Base-by-base conservation (phyloP, 2,113 vertebrate species). In the Furnarius figulus region DNA sequence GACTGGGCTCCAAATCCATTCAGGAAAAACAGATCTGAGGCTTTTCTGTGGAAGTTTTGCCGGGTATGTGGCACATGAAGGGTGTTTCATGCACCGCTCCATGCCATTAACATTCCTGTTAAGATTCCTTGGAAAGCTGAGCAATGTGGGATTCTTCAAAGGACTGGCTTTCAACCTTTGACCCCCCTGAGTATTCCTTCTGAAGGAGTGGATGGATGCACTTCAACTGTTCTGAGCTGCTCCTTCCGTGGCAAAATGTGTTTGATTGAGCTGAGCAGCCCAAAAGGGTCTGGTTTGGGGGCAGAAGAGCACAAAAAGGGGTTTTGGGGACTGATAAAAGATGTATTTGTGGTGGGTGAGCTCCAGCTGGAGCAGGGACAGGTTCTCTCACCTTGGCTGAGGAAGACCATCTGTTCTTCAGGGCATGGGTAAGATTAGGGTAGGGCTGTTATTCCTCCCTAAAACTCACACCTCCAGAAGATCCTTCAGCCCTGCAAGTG, bases 91-190 rank as follows among this genome's bases (percentile, higher is more conserved):
- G 77, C 35, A 3, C 6, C 1, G 55, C 71, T 79, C 84, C 0
- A 0, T 19, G 47, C 85, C 70, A 93, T 97, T 96, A 92, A 95
- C 89, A 96, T 97, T 96, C 95, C 92, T 88, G 53, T 15, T 37
- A 10, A 66, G 65, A 72, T 70, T 94, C 82, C 79, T 89, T 52
- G 62, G 4, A 37, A 88, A 76, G 82, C 71, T 91, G 89, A 81
- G 73, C 85, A 76, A 1, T 31, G 8, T 76, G 46, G 77, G 86
- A 76, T 72, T 84, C 84, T 59, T 84, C 91, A 94, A 94, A 94
- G 91, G 35, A 9, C 50, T 59, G 49, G 1, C 84, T 82, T 49
- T 35, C 44, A 94, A 94, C 82, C 91, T 84, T 53, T 94, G 89
- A 86, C 85, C 81, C 85, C 85, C n/a, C 15, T 1, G 55, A 76